phyloP scores from a whole-genome alignment of 2,888 invertebrate genomes.

The Epinotia bilunana region DNA sequence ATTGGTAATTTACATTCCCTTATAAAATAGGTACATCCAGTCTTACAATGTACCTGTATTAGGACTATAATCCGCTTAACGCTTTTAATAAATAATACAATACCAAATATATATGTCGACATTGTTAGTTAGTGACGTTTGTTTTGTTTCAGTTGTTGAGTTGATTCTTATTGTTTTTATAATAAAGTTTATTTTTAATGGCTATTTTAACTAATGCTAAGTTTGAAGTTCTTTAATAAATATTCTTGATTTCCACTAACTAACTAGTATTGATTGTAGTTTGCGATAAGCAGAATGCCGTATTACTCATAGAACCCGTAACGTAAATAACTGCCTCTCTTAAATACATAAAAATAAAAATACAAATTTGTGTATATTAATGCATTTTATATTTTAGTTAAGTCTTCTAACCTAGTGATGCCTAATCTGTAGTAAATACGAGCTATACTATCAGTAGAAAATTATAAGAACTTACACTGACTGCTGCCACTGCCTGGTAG shows the following conservation, averaged over 20 bases:
- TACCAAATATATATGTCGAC: conserved; percentile 6
- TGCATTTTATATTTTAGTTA: conserved; percentile 11
- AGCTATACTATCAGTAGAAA: background rate
- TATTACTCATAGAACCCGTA: conserved; percentile 5
- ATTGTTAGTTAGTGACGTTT: background rate
- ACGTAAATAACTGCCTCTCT: conserved; percentile 8
- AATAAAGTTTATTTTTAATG: background rate
- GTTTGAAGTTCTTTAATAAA: background rate
- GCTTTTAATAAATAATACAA: background rate
- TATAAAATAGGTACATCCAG: background rate
- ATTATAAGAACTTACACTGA: background rate
- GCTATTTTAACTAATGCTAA: conserved; percentile 3
- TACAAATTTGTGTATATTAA: conserved; percentile 4
- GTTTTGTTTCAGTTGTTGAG: conserved; percentile 7
- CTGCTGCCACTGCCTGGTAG: background rate
- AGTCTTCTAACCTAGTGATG: background rate
- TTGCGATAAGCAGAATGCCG: conserved; percentile 7
- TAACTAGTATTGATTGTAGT: conserved; percentile 11
- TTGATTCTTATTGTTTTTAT: conserved; percentile 4
- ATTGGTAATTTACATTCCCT: background rate
- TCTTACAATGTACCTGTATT: background rate
- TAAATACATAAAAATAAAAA: background rate
- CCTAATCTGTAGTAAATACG: background rate
- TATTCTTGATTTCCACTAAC: conserved; percentile 1
- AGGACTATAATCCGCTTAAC: background rate